Percentiles rank a stretch among this genome's conserved stretches.
Conservation (phyloP, 2,797 vertebrate genomes). For the Syndactyla subalaris region DNA sequence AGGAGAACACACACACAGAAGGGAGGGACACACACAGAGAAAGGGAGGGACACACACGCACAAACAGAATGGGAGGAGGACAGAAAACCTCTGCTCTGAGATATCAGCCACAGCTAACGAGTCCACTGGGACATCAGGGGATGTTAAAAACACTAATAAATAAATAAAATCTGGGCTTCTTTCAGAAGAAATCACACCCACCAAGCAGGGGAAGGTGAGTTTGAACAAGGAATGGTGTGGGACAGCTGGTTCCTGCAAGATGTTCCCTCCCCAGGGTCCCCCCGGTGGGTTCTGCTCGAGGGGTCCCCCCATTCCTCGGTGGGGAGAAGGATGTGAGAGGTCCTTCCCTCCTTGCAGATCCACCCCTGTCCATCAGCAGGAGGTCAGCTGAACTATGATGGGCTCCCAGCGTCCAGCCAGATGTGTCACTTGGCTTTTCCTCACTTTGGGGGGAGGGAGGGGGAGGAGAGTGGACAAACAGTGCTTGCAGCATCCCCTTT, state of each 20-base stretch:
- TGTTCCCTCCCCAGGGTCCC: background rate
- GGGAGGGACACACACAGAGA: no score
- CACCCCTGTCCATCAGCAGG: fast-evolving
- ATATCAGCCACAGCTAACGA: fast-evolving
- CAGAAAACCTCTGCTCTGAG: background rate
- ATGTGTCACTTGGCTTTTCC: background rate
- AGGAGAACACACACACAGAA: background rate
- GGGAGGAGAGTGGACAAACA: fast-evolving
- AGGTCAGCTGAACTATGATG: fast-evolving
- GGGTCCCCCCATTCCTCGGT: background rate
- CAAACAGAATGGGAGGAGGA: no score
- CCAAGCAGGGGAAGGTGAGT: fast-evolving
- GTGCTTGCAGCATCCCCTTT: background rate
- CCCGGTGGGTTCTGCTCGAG: fast-evolving
- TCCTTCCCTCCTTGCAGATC: background rate
- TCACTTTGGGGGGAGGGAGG: fast-evolving
- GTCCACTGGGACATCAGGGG: fast-evolving
- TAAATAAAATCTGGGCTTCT: background rate
- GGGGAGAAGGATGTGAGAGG: background rate
- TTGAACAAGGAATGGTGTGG: fast-evolving
- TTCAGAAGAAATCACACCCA: background rate
- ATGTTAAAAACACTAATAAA: background rate
- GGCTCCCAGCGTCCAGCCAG: background rate
- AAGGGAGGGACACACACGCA: background rate
- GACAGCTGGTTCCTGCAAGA: no score